Percentiles rank a stretch among this genome's conserved stretches.
These are phyloP conservation scores for Cerastis rubricosa DNA, from an alignment of 2,888 invertebrate genomes.

Conservation along the genomic window DNA sequence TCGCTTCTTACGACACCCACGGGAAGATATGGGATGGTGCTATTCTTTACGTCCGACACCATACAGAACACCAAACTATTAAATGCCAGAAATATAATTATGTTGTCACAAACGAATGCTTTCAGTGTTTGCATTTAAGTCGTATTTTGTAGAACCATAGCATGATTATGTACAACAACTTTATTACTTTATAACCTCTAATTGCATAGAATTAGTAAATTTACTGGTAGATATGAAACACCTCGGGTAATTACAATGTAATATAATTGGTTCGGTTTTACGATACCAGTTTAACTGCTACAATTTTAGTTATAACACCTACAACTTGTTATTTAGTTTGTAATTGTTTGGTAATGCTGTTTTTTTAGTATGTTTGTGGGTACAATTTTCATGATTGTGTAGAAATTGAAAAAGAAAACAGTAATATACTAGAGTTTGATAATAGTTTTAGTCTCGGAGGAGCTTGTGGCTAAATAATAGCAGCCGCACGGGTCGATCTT, in stretches of 20 bases:
- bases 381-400: neutral
- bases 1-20: too few relatives aligned
- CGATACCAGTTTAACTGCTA: slow-evolving; percentile 43
- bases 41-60: too few relatives aligned
- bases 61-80: too few relatives aligned
- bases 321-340: slow-evolving; percentile 28
- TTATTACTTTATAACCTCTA: slow-evolving; percentile 51
- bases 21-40: too few relatives aligned
- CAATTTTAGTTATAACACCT: slow-evolving; percentile 27
- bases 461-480: too few relatives aligned
- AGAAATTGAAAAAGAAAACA: neutral
- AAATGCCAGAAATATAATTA: neutral
- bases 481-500: too few relatives aligned
- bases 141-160: slow-evolving; percentile 20
- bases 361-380: neutral
- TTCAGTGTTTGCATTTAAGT: neutral
- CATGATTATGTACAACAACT: slow-evolving; percentile 19
- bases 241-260: slow-evolving; percentile 48
- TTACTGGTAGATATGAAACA: slow-evolving; percentile 47
- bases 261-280: slow-evolving; percentile 46
- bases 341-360: slow-evolving; percentile 16
- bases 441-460: neutral
- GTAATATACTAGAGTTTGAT: neutral
- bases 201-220: slow-evolving; percentile 47
- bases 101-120: neutral